Conservation (phyloP, 2,113 vertebrate genomes). For the Marcusenius ussheri region DNA sequence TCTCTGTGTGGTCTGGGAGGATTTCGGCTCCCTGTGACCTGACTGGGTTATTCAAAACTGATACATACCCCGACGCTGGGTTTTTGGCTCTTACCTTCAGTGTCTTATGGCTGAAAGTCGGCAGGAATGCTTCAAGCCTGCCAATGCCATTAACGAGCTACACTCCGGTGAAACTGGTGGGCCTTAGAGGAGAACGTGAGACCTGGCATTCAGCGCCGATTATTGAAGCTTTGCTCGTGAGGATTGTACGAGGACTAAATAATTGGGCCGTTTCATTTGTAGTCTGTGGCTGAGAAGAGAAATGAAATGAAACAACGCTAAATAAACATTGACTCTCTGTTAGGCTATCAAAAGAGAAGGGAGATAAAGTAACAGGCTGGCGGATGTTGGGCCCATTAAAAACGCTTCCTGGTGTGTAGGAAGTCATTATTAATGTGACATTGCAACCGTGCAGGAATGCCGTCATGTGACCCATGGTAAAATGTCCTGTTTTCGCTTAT, state of each 20-base stretch:
- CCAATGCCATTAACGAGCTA: background rate
- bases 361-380: background rate
- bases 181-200: background rate
- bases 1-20: background rate
- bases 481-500: background rate
- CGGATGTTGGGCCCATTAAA: background rate
- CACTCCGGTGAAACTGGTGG: background rate
- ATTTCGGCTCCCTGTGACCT: background rate
- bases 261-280: slow-evolving; percentile 25
- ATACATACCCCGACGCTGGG: background rate
- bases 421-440: background rate
- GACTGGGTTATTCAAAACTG: background rate
- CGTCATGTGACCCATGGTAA: background rate
- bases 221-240: slow-evolving; percentile 2
- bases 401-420: background rate
- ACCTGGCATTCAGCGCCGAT: slow-evolving; percentile 14
- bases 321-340: slow-evolving; percentile 14
- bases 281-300: background rate
- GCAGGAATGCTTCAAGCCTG: background rate
- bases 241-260: slow-evolving; percentile 27
- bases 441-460: background rate
- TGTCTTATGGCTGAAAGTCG: background rate
- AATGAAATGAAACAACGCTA: slow-evolving; percentile 26
- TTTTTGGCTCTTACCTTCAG: background rate
- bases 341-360: background rate